Base-by-base conservation (phyloP, 2,888 invertebrate genomes). In the Drosophila melanosoma region DNA sequence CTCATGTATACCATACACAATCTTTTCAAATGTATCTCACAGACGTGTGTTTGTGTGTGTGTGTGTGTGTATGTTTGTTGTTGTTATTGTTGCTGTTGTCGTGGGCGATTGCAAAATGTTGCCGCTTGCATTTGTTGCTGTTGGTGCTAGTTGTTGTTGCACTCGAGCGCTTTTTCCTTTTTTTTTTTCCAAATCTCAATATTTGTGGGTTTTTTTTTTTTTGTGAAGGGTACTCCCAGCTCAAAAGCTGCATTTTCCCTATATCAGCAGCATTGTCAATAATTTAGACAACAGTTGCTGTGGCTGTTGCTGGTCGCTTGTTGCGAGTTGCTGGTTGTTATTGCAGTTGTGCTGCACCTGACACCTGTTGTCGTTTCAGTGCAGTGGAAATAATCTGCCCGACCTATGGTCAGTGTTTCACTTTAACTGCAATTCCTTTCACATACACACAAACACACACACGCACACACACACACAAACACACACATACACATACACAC, bases 91-190 rank as follows among this genome's bases (percentile, higher is more conserved):
- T 60, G 59, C 17, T 32, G 48, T 32, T 70, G 42, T 66, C 72
- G 80, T 75, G 76, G 79, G 68, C 72, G 76, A 69, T 79, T 79
- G 71, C 69, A 53, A 80, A 69, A 66, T 69, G 66, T 67, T 69
- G 76, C 53, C 60, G 56, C 61, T 60, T 64, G 72, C 52, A 63
- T 42, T 49, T 26, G 60, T n/a, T 51, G 49, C 12, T 56, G 52
- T n/a, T 53, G 51, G 10, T 58, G 52, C 40, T 61, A 54, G 45
- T 29, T 60, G 42, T 17, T 65, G 81, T 72, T 74, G 76, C 86
- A 84, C 70, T 76, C 69, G 78, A 78, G 66, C 76, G 79, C 74
- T 65, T 76, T 76, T 76, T 69, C 42, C 67, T 68, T 64, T 74
- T 74, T 68, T 64, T 74, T 74, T 64, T 52, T 40, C 75, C 49